These are phyloP conservation scores for Andrena camellia DNA, from an alignment of 2,888 invertebrate species.

Conservation along the genomic window DNA sequence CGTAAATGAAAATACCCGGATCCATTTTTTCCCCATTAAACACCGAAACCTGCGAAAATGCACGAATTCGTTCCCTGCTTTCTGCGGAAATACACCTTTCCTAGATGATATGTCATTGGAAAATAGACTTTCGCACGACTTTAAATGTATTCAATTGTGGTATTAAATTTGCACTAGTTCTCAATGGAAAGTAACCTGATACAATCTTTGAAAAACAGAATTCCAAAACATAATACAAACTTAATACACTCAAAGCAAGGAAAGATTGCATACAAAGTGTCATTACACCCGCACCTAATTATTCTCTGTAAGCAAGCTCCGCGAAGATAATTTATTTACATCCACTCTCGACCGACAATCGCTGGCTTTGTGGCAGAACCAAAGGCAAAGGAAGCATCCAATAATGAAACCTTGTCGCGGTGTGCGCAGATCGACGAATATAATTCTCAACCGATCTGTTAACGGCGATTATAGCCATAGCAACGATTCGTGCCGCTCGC, in stretches of 20 bases:
- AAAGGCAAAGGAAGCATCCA: neutral
- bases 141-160: too few relatives aligned
- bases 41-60: neutral
- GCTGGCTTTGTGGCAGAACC: too few relatives aligned
- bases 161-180: too few relatives aligned
- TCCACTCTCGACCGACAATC: neutral
- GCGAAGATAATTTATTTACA: neutral
- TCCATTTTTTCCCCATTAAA: neutral
- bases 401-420: conserved; percentile 1
- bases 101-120: neutral
- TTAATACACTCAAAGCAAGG: too few relatives aligned
- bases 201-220: too few relatives aligned
- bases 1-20: conserved; percentile 7
- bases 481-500: conserved; percentile 1
- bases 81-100: neutral
- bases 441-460: conserved; percentile 21
- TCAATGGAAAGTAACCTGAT: too few relatives aligned
- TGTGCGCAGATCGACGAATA: conserved; percentile 11
- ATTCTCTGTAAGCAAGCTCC: too few relatives aligned
- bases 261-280: too few relatives aligned
- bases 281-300: too few relatives aligned
- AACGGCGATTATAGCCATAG: conserved; percentile 19
- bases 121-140: neutral
- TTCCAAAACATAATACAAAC: too few relatives aligned
- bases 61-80: neutral